Evolutionary conservation across 2,113 vertebrate genomes (phyloP), one percentile per base, ranked within the genome.

Genomic region (Lontra canadensis): DNA sequence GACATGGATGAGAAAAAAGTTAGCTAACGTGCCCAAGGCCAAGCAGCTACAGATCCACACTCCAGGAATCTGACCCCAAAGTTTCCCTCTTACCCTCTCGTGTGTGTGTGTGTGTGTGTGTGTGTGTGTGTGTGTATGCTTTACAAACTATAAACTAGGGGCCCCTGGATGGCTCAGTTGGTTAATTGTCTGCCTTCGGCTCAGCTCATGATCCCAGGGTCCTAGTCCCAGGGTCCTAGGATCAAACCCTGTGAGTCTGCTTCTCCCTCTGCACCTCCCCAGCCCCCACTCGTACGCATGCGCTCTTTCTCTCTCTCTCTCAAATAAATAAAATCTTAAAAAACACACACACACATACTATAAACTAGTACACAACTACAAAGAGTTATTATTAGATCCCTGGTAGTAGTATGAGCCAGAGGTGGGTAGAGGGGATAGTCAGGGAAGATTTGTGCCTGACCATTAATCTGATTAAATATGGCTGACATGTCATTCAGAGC

Each of bases 331-430:
- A 67, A 34, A 67, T 67, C 63, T 17, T 34, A 31, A 61, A 25
- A 49, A 3, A 52, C 14, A 52, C 49, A 52, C 49, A 49, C 49
- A 26, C 26, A 26, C 55, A 76, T 74, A 80, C 76, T 78, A 14
- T 55, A 71, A 47, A 29, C 61, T 82, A 59, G 26, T n/a, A 36
- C 21, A 59, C 21, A 90, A 42, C 79, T 47, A 87, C 0, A 18
- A n/a, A 82, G 42, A 90, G 29, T 83, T 90, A 52, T 69, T 80
- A 93, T 87, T 39, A 97, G 78, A 79, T 82, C 36, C 61, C 67
- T 63, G 55, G 25, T 47, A 47, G 31, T n/a, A 88, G 81, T 49
- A 83, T 59, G 55, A 88, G 31, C 26, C 25, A 36, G 39, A 11
- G 31, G n/a, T 26, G n/a, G n/a, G 39, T 34, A 47, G 2, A 95